phyloP scores from a whole-genome alignment of 2,113 vertebrate species.

The Cervus canadensis region DNA sequence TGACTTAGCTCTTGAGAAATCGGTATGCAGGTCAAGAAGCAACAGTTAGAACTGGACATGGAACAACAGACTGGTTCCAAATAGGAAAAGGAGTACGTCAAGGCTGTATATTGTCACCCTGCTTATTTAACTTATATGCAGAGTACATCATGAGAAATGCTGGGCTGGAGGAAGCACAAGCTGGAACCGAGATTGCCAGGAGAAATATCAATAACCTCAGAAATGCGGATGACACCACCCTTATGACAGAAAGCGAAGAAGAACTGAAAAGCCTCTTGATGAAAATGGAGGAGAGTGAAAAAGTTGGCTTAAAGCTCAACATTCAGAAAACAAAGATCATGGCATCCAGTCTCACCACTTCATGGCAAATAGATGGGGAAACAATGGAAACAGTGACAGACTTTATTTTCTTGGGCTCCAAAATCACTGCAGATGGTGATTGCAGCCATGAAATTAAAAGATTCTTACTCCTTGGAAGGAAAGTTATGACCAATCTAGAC shows the following conservation, averaged over 20 bases:
- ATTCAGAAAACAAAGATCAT: neutral
- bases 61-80: neutral
- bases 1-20: neutral
- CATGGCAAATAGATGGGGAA: neutral
- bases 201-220: neutral
- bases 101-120: neutral
- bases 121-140: neutral
- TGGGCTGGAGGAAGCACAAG: neutral
- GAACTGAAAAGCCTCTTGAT: neutral
- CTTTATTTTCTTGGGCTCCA: neutral
- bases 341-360: neutral
- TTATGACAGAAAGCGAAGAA: neutral
- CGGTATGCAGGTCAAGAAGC: neutral
- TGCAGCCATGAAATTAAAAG: neutral
- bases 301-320: neutral
- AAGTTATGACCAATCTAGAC: neutral
- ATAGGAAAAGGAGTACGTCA: neutral
- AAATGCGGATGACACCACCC: neutral
- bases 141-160: neutral
- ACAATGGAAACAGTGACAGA: neutral
- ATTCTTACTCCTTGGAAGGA: neutral
- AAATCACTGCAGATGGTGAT: neutral
- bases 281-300: neutral
- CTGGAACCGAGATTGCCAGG: fast-evolving
- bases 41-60: neutral